Conservation (phyloP, 2,888 invertebrate genomes). For the Tenodera sinensis region DNA sequence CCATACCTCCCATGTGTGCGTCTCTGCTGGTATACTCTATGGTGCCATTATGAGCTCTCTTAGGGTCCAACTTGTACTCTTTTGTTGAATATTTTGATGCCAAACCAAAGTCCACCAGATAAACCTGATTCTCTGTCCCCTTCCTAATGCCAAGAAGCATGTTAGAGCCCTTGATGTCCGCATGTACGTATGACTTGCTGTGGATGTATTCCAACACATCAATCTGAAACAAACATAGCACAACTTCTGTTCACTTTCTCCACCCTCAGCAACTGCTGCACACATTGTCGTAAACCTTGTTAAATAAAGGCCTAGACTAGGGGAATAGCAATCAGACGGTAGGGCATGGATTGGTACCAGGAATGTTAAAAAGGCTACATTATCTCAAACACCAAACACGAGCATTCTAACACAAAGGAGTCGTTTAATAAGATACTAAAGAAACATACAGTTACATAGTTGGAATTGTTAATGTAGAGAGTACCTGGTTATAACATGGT, state of each 20-base stretch:
- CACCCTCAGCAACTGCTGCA: too few relatives aligned
- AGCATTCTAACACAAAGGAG: too few relatives aligned
- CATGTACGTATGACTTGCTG: conserved; percentile 88
- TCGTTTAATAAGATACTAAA: too few relatives aligned
- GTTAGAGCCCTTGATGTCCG: conserved; percentile 96
- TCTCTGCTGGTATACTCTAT: conserved; percentile 95
- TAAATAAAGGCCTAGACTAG: too few relatives aligned
- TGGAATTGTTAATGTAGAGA: too few relatives aligned
- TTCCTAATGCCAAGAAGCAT: conserved; percentile 67
- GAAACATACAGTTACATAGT: too few relatives aligned
- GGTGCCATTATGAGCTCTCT: conserved; percentile 94
- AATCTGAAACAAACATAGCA: conserved; percentile 54
- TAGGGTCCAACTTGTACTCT: conserved; percentile 82
- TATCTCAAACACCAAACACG: too few relatives aligned
- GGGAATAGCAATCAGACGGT: too few relatives aligned
- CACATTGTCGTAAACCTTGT: too few relatives aligned
- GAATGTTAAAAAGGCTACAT: too few relatives aligned
- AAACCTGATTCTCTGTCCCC: conserved; percentile 64
- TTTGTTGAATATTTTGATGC: conserved; percentile 70
- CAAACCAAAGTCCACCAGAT: conserved; percentile 91
- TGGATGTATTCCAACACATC: conserved; percentile 92
- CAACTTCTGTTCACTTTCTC: background rate
- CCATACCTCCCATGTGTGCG: conserved; percentile 82
- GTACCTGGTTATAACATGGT: too few relatives aligned
- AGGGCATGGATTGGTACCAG: too few relatives aligned